Percentiles rank a stretch among this genome's conserved stretches.
Conservation (phyloP, 2,888 invertebrate species). For the Nemoura dubitans region DNA sequence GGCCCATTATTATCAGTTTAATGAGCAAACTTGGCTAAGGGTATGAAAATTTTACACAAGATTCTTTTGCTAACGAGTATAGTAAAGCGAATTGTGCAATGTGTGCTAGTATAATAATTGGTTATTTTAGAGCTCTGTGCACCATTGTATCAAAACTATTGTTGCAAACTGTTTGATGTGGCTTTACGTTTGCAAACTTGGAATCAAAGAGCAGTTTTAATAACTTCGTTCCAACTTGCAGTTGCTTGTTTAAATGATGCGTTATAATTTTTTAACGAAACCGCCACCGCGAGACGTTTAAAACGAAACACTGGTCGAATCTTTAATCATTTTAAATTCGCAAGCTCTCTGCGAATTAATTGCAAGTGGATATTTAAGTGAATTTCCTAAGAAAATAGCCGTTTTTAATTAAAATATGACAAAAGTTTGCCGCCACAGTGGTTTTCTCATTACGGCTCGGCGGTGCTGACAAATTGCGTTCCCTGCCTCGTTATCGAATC, state of each 20-base stretch:
- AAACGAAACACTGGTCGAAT: slow-evolving; percentile 8
- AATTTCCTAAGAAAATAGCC: slow-evolving; percentile 1
- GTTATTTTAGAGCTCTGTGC: not conserved
- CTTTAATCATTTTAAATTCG: slow-evolving; percentile 23
- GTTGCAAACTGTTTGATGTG: not conserved
- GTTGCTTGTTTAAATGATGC: not conserved
- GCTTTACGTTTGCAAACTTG: not conserved
- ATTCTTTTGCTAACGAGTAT: not conserved
- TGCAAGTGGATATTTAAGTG: slow-evolving; percentile 15
- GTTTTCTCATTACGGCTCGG: slow-evolving; percentile 3
- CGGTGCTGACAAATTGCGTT: not conserved
- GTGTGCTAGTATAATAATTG: not conserved
- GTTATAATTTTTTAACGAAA: not conserved
- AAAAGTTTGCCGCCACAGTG: slow-evolving; percentile 15
- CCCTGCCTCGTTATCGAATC: not conserved
- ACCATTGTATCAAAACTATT: not conserved
- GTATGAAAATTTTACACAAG: not conserved
- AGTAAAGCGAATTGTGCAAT: not conserved
- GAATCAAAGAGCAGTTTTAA: not conserved
- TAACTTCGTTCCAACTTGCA: not conserved
- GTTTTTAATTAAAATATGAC: slow-evolving; percentile 31
- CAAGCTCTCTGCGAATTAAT: not conserved
- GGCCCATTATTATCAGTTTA: not conserved
- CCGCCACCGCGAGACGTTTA: not conserved
- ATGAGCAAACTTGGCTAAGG: not conserved